Conservation (phyloP, 2,113 vertebrate species). For the Daphoenositta chrysoptera region DNA sequence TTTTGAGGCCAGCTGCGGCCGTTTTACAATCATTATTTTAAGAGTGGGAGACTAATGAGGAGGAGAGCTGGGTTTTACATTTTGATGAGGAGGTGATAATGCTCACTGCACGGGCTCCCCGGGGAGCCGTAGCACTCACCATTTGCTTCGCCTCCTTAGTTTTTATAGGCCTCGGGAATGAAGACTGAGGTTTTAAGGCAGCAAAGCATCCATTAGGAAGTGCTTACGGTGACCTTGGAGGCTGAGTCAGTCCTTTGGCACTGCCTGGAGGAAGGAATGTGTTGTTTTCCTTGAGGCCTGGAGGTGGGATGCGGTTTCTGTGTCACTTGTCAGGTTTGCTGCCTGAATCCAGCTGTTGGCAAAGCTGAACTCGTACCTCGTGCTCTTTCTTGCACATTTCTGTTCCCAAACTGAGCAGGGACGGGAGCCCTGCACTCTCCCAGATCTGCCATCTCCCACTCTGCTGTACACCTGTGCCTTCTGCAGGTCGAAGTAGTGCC, state of each 20-base stretch:
- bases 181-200: not conserved
- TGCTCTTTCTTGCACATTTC: not conserved
- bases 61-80: conserved; percentile 19
- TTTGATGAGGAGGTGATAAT: conserved; percentile 23
- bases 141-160: conserved; percentile 20
- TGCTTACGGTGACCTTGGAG: not conserved
- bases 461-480: not conserved
- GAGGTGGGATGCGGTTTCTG: not conserved
- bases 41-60: conserved; percentile 25
- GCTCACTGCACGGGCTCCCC: not conserved
- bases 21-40: conserved; percentile 14
- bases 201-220: not conserved
- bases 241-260: not conserved
- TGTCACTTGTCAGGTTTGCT: not conserved
- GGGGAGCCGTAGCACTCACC: not conserved
- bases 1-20: not conserved
- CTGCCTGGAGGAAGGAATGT: not conserved
- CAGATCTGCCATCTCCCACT: rapidly evolving
- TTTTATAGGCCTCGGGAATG: not conserved
- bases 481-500: not conserved
- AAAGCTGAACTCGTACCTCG: not conserved
- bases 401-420: not conserved
- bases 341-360: not conserved
- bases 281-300: not conserved
- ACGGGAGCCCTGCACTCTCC: rapidly evolving